Conservation (phyloP, 2,797 vertebrate genomes). For the Tympanoctomys barrerae region DNA sequence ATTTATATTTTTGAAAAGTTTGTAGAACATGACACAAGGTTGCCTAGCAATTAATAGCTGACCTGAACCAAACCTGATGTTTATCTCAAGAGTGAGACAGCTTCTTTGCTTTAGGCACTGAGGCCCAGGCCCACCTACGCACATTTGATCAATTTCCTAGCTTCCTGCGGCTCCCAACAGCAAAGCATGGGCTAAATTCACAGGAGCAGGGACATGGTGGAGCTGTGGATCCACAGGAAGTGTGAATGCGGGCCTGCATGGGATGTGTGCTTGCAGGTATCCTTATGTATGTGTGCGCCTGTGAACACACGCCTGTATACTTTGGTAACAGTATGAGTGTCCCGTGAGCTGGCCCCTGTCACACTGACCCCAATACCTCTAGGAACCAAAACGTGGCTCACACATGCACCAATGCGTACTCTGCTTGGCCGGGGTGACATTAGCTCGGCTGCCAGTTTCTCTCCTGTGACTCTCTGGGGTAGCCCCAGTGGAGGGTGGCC, state of each 20-base stretch:
- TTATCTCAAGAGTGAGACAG: too few relatives aligned
- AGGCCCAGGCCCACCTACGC: too few relatives aligned
- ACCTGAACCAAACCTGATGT: too few relatives aligned
- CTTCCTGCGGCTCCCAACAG: too few relatives aligned
- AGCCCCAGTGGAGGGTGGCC: not conserved
- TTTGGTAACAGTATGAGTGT: not conserved
- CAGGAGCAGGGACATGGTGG: not conserved
- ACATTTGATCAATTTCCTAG: too few relatives aligned
- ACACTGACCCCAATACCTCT: not conserved
- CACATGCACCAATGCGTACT: rapidly evolving
- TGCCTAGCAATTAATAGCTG: too few relatives aligned
- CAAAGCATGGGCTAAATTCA: not conserved
- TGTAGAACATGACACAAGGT: too few relatives aligned
- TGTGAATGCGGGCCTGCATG: too few relatives aligned
- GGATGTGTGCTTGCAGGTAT: not conserved
- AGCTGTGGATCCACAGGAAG: not conserved
- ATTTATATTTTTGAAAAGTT: too few relatives aligned
- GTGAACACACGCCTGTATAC: not conserved
- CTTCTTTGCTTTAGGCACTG: too few relatives aligned
- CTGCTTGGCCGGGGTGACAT: not conserved
- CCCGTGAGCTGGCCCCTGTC: not conserved
- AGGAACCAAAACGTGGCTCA: not conserved
- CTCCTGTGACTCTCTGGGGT: not conserved
- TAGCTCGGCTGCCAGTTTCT: not conserved
- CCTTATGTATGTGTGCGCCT: too few relatives aligned